Conservation (phyloP, 2,888 invertebrate species). For the Chromoteleia sp. region DNA sequence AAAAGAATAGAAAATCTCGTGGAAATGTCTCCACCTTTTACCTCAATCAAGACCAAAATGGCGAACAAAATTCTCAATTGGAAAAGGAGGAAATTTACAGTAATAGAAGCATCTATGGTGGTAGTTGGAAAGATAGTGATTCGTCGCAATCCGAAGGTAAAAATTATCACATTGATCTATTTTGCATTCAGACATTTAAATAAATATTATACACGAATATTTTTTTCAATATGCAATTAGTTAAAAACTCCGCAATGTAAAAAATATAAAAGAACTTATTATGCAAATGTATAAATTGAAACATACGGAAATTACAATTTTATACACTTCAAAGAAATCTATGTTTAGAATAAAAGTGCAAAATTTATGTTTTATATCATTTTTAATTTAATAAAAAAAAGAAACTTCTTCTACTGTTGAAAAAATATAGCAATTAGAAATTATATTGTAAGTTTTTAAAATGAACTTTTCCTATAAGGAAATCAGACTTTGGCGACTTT, state of each 20-base stretch:
- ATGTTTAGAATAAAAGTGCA: no score
- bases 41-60: conserved; percentile 67
- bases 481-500: conserved; percentile 1
- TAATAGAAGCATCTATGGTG: conserved; percentile 73
- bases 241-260: no score
- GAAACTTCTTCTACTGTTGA: neutral
- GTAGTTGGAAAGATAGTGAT: conserved; percentile 68
- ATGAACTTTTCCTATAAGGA: conserved; percentile 7
- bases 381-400: no score
- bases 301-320: no score
- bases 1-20: conserved; percentile 77
- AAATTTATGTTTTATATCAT: no score
- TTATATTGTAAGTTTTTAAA: conserved; percentile 12
- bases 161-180: conserved; percentile 11
- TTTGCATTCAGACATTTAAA: neutral
- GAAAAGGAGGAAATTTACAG: conserved; percentile 76
- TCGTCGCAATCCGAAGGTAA: conserved; percentile 61
- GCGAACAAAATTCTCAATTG: neutral
- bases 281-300: no score
- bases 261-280: no score
- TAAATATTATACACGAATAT: neutral
- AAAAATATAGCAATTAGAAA: neutral
- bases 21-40: conserved; percentile 82
- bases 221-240: neutral
- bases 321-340: no score